Base-by-base conservation (phyloP, 2,797 vertebrate species). In the Crenichthys baileyi region DNA sequence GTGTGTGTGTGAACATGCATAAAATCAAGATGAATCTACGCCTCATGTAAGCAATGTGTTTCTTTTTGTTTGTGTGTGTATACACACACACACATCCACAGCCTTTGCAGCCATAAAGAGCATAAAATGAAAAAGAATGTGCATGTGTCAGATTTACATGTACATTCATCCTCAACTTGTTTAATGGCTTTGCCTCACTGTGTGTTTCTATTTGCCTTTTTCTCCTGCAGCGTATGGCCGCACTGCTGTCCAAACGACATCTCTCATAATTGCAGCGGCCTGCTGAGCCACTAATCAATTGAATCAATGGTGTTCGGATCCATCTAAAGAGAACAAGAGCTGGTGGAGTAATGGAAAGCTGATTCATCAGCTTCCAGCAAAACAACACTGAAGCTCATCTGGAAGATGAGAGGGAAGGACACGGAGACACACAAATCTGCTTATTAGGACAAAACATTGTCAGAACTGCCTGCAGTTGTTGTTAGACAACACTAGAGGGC, bases 401-500 rank as follows among this genome's bases (percentile, higher is more conserved):
- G 39, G 12, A 72, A 83, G 82, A 89, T 81, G 75, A 76, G 53
- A 75, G 29, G 2, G 70, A 48, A 77, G 39, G 39, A 65, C 24
- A 79, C 58, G 41, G 78, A 58, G 5, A 24, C 83, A 78, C 63
- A 78, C 63, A 77, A 26, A 79, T 18, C 44, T 63, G 80, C 80
- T 78, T 68, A 65, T 76, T 48, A 53, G 41, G 50, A 73, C 20
- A 46, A 29, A 51, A 5, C 1, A 20, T n/a, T 29, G 48, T 58
- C 22, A 36, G 7, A 36, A n/a, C 13, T 39, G 51, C 24, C 5
- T 91, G 91, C 72, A 90, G 0, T 83, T n/a, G 72, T n/a, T 6
- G 0, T 3, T 22, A 67, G 0, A 29, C 1, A 78, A 55, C 94
- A 94, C 75, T 65, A 93, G 94, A 89, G 89, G 93, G 91, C 44